Evolutionary conservation across 2,888 invertebrate genomes (phyloP).

Genomic region (Ptychoptera albimana): DNA sequence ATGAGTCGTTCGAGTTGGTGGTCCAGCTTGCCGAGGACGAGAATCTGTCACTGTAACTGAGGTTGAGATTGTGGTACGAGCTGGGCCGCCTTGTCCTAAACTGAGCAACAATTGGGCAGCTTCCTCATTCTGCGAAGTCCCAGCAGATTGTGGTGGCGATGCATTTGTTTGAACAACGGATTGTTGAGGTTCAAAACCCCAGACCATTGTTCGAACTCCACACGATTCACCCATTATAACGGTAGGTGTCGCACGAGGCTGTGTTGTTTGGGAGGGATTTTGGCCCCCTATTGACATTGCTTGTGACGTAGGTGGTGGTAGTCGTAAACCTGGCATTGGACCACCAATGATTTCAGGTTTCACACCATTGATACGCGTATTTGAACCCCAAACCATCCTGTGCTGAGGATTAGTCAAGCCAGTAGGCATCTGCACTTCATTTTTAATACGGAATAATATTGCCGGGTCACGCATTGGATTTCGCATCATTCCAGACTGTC

Average conservation of each 20-base stretch:
- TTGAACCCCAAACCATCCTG: conserved; percentile 38
- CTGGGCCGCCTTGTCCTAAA: conserved; percentile 43
- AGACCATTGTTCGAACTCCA: conserved; percentile 59
- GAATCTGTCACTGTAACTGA: conserved; percentile 15
- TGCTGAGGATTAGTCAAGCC: conserved; percentile 22
- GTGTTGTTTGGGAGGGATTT: conserved; percentile 21
- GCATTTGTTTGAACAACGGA: conserved; percentile 33
- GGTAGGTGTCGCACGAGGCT: conserved; percentile 54
- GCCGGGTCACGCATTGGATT: conserved; percentile 32
- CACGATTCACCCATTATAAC: conserved; percentile 90
- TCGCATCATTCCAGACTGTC: conserved; percentile 32
- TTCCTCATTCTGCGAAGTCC: conserved; percentile 36
- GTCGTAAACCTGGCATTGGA: conserved; percentile 22
- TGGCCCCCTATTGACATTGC: conserved; percentile 24
- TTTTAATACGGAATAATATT: conserved; percentile 29
- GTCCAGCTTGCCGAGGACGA: conserved; percentile 15
- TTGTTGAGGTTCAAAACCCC: conserved; percentile 41
- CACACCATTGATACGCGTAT: conserved; percentile 57
- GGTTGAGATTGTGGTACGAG: conserved; percentile 32
- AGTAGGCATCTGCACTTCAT: conserved; percentile 19
- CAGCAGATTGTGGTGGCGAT: conserved; percentile 29
- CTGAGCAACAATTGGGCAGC: conserved; percentile 57
- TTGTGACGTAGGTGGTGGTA: conserved; percentile 24
- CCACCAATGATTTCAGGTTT: conserved; percentile 71
- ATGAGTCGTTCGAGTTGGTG: conserved; percentile 25